A percentile compares a stretch with the other conserved stretches of the same genome.
phyloP scores from a whole-genome alignment of 2,797 vertebrate species.

The Parauchenoglanis ngamensis region DNA sequence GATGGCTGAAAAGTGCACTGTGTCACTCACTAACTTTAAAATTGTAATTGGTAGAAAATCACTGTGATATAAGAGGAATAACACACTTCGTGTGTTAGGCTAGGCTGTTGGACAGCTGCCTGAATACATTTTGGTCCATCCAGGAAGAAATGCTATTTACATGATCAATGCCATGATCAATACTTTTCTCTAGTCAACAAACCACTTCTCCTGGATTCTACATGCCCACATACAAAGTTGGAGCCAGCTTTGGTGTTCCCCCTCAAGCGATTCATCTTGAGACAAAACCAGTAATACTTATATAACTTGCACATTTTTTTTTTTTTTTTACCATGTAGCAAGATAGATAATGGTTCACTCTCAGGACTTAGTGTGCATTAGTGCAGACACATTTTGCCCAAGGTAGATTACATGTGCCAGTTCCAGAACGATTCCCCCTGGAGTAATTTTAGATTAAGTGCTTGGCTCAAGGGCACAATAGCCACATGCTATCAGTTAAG shows the following conservation, averaged over 20 bases:
- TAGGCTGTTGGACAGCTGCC: too few relatives aligned
- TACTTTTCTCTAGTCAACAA: neutral
- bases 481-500: neutral
- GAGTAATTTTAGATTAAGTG: conserved; percentile 13
- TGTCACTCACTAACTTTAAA: neutral
- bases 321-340: neutral
- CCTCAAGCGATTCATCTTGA: neutral
- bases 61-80: neutral
- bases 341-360: conserved; percentile 1
- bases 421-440: neutral
- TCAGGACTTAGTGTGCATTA: neutral
- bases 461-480: neutral
- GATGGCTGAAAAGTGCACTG: neutral
- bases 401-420: conserved; percentile 25
- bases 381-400: conserved; percentile 28
- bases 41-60: neutral
- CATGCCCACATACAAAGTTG: neutral
- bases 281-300: neutral
- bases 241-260: neutral
- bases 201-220: neutral
- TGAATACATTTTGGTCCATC: neutral
- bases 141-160: neutral
- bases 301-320: neutral
- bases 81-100: neutral
- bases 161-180: neutral